Base-by-base conservation (phyloP, 2,797 vertebrate species). In the Crocodylus rhombifer region DNA sequence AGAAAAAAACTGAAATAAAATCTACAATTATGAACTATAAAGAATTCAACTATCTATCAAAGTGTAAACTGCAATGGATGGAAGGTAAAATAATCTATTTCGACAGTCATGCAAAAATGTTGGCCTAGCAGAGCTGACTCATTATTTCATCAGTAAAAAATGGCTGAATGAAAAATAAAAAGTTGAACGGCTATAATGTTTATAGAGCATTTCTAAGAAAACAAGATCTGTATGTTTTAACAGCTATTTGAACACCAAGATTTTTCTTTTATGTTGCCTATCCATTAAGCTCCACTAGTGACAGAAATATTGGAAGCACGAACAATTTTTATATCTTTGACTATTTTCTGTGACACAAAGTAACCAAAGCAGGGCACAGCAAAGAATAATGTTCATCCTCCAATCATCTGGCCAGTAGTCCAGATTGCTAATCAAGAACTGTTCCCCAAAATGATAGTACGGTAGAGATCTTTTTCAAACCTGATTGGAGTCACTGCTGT, bases 321-420 rank as follows among this genome's bases (percentile, higher is more conserved):
- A 36, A 14, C 33, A 28, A 14, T 42, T 15, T 51, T 69, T 56
- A 63, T 36, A 16, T 3, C 28, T 65, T 12, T 1, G 30, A 11
- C 0, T 7, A 17, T 7, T 74, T 14, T 56, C 33, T 3, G 4
- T 0, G 30, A 14, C 60, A n/a, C 42, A 51, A 12, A 0, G 4
- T 23, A 36, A 11, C 61, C 7, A 56, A 15, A 2, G 5, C 2
- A 28, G 26, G 9, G 5, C 12, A 4, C 10, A 1, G 0, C 64
- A 5, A 3, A 25, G 56, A 61, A 30, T 5, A 64, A 1, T 0
- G 1, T 12, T 58, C 42, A 51, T 51, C 42, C 42, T 51, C 25
- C 33, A 71, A 23, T 26, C 76, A 30, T 33, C 61, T 8, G 42
- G 16, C 6, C 67, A 42, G 1, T 1, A 17, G 8, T 2, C 23